Evolutionary conservation across 1,140 invertebrate species (phyloP).

Genomic region (Limonius californicus): DNA sequence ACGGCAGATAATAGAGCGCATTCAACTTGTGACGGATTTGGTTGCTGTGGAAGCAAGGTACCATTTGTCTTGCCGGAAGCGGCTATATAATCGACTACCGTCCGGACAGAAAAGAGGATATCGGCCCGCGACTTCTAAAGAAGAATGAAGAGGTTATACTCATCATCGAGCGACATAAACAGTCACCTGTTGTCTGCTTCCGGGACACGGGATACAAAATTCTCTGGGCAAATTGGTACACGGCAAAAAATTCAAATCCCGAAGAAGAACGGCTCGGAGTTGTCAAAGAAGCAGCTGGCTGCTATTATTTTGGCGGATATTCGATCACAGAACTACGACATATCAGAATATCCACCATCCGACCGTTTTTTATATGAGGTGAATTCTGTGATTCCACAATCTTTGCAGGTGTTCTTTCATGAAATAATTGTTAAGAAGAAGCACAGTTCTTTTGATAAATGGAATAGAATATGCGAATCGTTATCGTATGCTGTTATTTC

Average conservation of each 20-base stretch:
- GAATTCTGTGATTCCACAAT: constrained; percentile 19
- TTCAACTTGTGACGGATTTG: not conserved
- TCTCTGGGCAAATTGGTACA: not conserved
- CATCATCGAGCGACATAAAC: not conserved
- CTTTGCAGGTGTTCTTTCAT: not conserved
- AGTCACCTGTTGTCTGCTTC: constrained; percentile 1
- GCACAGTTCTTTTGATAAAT: not conserved
- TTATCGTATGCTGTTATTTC: constrained; percentile 13
- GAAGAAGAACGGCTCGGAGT: constrained; percentile 27
- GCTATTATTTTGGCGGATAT: constrained; percentile 35
- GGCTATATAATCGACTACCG: not conserved
- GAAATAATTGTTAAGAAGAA: constrained; percentile 2
- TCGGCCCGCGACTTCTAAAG: not conserved
- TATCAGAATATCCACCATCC: constrained; percentile 24
- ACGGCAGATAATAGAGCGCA: not conserved
- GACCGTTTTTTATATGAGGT: constrained; percentile 28
- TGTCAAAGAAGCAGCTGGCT: constrained; percentile 29
- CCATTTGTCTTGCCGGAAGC: not conserved
- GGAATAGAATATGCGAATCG: constrained; percentile 12
- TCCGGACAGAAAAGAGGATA: not conserved
- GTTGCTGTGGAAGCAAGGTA: not conserved
- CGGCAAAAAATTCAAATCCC: not conserved
- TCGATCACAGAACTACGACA: constrained; percentile 25
- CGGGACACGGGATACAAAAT: not conserved
- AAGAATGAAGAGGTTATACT: not conserved